Evolutionary conservation across 2,797 vertebrate genomes (phyloP).

Genomic region (Adelosebastes latens): DNA sequence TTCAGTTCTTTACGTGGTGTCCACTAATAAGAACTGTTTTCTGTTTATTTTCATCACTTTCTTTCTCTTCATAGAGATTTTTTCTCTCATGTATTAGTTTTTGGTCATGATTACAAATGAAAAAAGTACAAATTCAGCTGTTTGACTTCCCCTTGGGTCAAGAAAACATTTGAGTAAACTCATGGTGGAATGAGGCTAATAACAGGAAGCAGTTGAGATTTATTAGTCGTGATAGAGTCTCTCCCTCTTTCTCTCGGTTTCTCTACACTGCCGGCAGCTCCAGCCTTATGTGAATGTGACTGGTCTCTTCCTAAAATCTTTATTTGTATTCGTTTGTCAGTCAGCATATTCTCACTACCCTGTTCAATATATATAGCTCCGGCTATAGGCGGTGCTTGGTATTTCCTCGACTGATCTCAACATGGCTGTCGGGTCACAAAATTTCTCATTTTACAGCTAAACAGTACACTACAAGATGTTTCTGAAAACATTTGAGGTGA

Average conservation of each 20-base stretch:
- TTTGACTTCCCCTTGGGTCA: neutral
- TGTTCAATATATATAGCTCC: neutral
- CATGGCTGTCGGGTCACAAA: no score
- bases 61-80: neutral
- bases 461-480: no score
- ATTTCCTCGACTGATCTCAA: no score
- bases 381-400: no score
- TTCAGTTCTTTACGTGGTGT: neutral
- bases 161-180: slow-evolving; percentile 1
- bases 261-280: neutral
- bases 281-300: neutral
- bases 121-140: neutral
- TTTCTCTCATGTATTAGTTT: neutral
- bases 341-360: neutral
- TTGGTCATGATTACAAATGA: neutral
- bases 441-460: no score
- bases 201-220: slow-evolving; percentile 19
- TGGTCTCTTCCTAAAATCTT: neutral
- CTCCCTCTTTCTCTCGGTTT: neutral
- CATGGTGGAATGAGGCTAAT: slow-evolving; percentile 5
- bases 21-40: neutral
- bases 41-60: neutral
- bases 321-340: neutral
- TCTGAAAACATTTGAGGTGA: no score
- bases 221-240: neutral